Conservation (phyloP, 2,888 invertebrate genomes). For the Rotaria magnacalcarata region DNA sequence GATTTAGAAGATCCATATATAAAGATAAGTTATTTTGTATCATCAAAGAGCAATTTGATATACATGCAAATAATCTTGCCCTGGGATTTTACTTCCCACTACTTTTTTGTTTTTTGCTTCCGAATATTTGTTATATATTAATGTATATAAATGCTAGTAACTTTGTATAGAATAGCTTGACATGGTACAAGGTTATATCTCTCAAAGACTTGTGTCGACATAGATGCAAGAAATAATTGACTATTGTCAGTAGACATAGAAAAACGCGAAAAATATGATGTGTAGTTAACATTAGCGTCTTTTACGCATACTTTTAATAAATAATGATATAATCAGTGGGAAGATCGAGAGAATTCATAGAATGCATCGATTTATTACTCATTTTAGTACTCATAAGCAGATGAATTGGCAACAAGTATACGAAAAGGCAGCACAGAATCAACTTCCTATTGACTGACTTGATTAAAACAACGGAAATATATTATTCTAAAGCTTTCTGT, state of each 20-base stretch:
- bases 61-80: background rate
- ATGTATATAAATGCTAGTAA: background rate
- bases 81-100: background rate
- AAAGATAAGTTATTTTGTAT: background rate
- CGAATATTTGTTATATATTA: background rate
- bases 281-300: background rate
- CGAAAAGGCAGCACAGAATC: background rate
- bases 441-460: background rate
- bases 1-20: background rate
- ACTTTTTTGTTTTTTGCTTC: background rate
- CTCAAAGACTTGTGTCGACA: background rate
- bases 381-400: background rate
- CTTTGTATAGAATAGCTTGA: background rate
- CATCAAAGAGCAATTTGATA: background rate
- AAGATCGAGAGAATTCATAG: background rate
- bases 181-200: background rate
- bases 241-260: background rate
- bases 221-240: background rate
- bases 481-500: background rate
- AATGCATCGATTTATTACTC: background rate
- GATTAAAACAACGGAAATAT: background rate
- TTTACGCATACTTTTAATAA: background rate
- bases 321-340: background rate
- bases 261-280: background rate
- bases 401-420: background rate